Conservation (phyloP, 2,797 vertebrate genomes). For the Acipenser transmontanus region DNA sequence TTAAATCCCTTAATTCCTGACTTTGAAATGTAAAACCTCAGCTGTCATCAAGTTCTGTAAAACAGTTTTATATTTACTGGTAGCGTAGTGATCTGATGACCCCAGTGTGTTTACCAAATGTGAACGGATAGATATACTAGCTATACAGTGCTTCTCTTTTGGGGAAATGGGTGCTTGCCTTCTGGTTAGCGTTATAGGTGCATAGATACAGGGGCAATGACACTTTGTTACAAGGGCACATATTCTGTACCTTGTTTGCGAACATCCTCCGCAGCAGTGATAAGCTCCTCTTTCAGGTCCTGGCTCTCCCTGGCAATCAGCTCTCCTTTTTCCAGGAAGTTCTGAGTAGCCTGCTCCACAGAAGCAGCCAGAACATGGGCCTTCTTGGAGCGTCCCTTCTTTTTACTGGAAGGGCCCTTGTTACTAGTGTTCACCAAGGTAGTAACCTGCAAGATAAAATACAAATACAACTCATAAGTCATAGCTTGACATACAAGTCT, state of each 20-base stretch:
- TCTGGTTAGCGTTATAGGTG: too few species aligned
- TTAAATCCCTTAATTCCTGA: too few species aligned
- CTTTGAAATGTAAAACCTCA: too few species aligned
- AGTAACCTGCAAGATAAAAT: constrained; percentile 69
- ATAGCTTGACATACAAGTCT: not conserved
- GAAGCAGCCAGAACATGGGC: constrained; percentile 95
- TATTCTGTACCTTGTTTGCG: constrained; percentile 81
- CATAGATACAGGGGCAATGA: too few species aligned
- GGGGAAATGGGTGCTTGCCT: too few species aligned
- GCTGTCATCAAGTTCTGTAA: too few species aligned
- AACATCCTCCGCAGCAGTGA: constrained; percentile 91
- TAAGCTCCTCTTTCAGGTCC: constrained; percentile 91
- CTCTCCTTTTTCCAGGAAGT: constrained; percentile 95
- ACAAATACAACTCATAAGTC: constrained; percentile 20
- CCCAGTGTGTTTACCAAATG: too few species aligned
- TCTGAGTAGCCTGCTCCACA: constrained; percentile 94
- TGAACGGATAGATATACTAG: too few species aligned
- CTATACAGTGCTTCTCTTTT: too few species aligned
- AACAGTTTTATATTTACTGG: too few species aligned
- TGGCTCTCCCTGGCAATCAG: constrained; percentile 97
- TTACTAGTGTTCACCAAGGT: constrained; percentile 97
- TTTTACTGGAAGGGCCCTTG: constrained; percentile 95
- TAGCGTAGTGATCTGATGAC: too few species aligned
- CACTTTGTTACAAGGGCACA: too few species aligned
- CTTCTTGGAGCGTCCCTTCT: constrained; percentile 98